These are phyloP conservation scores for Heliconius hermathena DNA, from an alignment of 1,140 invertebrate genomes.

Conservation along the genomic window DNA sequence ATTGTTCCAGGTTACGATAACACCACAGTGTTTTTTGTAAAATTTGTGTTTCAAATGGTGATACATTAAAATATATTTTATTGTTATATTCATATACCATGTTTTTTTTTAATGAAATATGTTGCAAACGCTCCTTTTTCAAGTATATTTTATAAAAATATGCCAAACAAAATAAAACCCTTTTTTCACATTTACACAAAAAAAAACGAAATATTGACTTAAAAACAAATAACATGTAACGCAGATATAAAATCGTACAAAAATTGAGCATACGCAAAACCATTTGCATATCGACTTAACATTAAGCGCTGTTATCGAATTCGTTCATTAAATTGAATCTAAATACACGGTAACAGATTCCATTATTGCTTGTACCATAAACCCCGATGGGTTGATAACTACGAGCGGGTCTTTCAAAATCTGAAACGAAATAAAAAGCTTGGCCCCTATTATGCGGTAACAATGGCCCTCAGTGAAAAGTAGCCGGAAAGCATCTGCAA, in stretches of 20 bases:
- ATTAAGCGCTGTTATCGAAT: constrained; percentile 18
- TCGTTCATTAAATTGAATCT: constrained; percentile 33
- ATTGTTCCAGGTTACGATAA: no score
- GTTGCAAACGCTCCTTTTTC: background rate
- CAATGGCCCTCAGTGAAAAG: constrained; percentile 69
- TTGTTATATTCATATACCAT: no score
- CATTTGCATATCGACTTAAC: constrained; percentile 45
- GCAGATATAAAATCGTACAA: constrained; percentile 24
- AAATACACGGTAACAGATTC: constrained; percentile 37
- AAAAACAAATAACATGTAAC: constrained; percentile 24
- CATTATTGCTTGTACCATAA: constrained; percentile 45
- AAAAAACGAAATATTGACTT: constrained; percentile 1
- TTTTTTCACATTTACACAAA: background rate
- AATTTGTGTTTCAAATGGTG: no score
- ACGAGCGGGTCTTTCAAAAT: constrained; percentile 59
- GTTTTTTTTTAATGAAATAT: background rate
- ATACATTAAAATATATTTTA: no score
- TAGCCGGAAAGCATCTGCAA: constrained; percentile 74
- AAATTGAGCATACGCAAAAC: constrained; percentile 42
- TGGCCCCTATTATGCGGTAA: constrained; percentile 68
- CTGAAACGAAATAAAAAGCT: constrained; percentile 75
- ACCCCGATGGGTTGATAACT: constrained; percentile 48
- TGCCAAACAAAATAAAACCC: background rate
- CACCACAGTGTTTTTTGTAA: no score
- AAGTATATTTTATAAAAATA: background rate